phyloP scores from a whole-genome alignment of 2,888 invertebrate genomes.

The Trachelus stipa region DNA sequence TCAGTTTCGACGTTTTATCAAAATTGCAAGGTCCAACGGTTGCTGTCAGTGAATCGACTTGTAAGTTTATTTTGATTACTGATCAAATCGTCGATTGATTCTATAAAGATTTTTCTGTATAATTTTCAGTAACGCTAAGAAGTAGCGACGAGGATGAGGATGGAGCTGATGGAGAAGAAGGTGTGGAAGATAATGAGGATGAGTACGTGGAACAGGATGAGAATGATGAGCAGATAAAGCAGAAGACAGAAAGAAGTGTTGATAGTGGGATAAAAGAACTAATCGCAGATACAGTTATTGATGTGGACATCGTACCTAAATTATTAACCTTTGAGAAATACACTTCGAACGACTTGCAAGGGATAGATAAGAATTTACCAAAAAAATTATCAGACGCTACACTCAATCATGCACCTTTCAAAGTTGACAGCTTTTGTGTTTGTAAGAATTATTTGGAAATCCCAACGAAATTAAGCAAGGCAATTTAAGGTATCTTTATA shows the following conservation, averaged over 20 bases:
- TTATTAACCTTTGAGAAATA: not conserved
- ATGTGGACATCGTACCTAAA: constrained; percentile 2
- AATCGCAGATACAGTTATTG: not conserved
- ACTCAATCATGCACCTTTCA: constrained; percentile 66
- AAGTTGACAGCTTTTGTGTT: constrained; percentile 71
- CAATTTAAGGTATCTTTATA: not conserved
- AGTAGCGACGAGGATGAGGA: constrained; percentile 5
- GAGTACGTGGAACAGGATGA: not conserved
- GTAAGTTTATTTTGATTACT: not conserved
- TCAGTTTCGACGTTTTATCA: constrained; percentile 68
- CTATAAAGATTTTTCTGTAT: not conserved
- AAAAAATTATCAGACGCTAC: constrained; percentile 69
- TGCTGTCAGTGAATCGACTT: constrained; percentile 13
- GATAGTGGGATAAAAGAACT: not conserved
- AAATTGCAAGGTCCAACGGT: constrained; percentile 22
- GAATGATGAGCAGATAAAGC: not conserved
- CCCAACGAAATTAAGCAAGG: not conserved
- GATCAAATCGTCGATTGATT: not conserved
- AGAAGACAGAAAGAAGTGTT: not conserved
- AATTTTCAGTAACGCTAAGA: not conserved
- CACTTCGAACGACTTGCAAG: not conserved
- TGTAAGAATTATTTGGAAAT: constrained; percentile 64
- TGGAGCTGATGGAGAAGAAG: constrained; percentile 7
- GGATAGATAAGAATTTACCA: constrained; percentile 12
- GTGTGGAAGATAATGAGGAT: not conserved